Percentiles rank a stretch among this genome's conserved stretches.
Conservation (phyloP, 2,113 vertebrate species). For the Xyrauchen texanus region DNA sequence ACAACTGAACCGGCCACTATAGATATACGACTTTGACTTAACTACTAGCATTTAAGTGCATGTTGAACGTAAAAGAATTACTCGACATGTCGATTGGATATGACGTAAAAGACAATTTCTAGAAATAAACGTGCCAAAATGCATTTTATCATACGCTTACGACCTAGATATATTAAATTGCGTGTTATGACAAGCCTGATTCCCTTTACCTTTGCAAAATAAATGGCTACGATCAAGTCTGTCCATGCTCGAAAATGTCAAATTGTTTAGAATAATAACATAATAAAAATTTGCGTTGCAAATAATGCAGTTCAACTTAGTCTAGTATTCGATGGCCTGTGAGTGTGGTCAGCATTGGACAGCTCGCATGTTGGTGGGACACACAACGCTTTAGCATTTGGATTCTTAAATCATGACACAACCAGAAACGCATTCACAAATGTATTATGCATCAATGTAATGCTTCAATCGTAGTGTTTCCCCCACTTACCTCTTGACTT, state of each 20-base stretch:
- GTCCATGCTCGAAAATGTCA: background rate
- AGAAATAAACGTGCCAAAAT: too few relatives aligned
- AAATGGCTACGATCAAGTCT: background rate
- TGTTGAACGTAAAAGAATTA: too few relatives aligned
- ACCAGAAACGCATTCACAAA: background rate
- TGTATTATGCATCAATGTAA: background rate
- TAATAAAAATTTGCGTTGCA: background rate
- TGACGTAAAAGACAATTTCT: too few relatives aligned
- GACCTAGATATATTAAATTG: too few relatives aligned
- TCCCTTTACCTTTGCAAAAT: too few relatives aligned
- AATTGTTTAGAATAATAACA: background rate
- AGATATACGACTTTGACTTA: too few relatives aligned
- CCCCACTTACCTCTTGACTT: constrained; percentile 78
- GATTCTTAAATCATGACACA: background rate
- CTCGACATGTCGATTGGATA: too few relatives aligned
- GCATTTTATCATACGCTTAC: too few relatives aligned
- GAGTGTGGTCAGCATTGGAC: background rate
- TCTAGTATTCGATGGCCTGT: constrained; percentile 1
- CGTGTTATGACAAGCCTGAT: too few relatives aligned
- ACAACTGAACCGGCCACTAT: too few relatives aligned
- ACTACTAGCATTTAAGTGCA: too few relatives aligned
- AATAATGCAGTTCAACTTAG: background rate
- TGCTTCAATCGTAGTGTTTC: background rate
- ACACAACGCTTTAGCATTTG: background rate
- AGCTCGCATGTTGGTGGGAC: background rate